Base-by-base conservation (phyloP, 2,888 invertebrate species). In the Drosophila ezoana region DNA sequence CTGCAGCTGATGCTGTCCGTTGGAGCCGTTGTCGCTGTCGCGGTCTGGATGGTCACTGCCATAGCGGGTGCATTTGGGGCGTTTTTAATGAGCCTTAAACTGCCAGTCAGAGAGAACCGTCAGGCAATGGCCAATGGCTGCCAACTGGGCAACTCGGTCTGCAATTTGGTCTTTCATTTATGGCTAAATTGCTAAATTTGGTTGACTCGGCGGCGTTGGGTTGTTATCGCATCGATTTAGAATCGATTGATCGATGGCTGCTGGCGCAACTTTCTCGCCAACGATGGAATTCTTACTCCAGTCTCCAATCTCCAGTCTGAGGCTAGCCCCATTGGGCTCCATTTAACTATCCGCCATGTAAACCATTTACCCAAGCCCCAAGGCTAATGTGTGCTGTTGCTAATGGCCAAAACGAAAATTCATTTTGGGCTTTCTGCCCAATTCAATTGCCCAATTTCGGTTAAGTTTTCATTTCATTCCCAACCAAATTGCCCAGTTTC, bases 161-260 rank as follows among this genome's bases (percentile, higher is more conserved):
- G 74, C 80, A 80, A 80, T 85, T 82, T 78, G 73, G 65, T 72
- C 58, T 52, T 61, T 71, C 86, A 62, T 83, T 84, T 81, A 84
- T 86, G 86, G 83, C 59, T 79, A 83, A 86, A 86, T 84, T 84
- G 86, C 86, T 83, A 81, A 83, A 86, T 83, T 79, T 84, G 87
- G 83, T 71, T 61, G 45, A 62, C 58, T 64, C 28, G 64, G 49
- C 53, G 57, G 59, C 58, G 57, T 59, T 33, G 38, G 60, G 69
- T 73, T 79, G 76, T 79, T 79, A 79, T 79, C 79, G 79, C 66
- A 73, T 64, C 76, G 73, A 74, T 79, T 79, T 74, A 79, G 79
- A 79, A 67, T 62, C 67, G 61, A 62, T 71, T 75, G 79, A 79
- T 79, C 66, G 78, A 79, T 78, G 69, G 64, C 68, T 60, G 59